Evolutionary conservation across 2,888 invertebrate genomes (phyloP), one percentile per base, ranked within the genome.

Genomic region (Apamea sordens): DNA sequence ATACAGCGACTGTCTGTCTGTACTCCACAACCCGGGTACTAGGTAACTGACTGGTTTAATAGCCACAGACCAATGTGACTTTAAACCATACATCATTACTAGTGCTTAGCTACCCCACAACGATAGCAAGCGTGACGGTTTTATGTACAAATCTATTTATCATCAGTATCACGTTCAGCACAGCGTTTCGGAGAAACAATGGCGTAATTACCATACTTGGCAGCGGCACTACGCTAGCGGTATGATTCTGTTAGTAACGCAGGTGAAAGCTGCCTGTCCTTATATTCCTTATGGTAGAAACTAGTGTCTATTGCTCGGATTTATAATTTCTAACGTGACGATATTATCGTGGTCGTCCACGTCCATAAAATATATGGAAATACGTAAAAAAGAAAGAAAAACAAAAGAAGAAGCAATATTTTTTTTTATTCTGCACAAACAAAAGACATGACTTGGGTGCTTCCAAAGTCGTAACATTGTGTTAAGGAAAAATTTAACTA

Each of bases 121-220:
- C 11, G 71, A 85, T 73, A 80, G 82, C 61, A 70, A 80, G 36
- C 74, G 67, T 85, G 85, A 85, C 36, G 80, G 73, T 80, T 84
- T 65, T 79, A 74, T 85, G 85, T 85, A 85, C 61, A 59, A 80
- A 84, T 85, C 73, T 82, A 82, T 82, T 80, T 82, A 82, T 85
- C 85, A 80, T 85, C 80, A 73, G 82, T 71, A 85, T 80, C 85
- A 84, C 86, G 65, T 82, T 77, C 70, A 67, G 73, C 63, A 41
- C 69, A 67, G 70, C 56, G 68, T 63, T 82, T 63, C 61, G 63
- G 56, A 21, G 73, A 53, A 77, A 84, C 84, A 84, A 84, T 86
- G 36, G 76, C 32, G 32, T 72, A 67, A 86, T 84, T 84, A 84
- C 86, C 86, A 86, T 84, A 86, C 77, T 82, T 84, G 86, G 83